Conservation (phyloP, 2,797 vertebrate genomes). For the Hippoglossus hippoglossus region DNA sequence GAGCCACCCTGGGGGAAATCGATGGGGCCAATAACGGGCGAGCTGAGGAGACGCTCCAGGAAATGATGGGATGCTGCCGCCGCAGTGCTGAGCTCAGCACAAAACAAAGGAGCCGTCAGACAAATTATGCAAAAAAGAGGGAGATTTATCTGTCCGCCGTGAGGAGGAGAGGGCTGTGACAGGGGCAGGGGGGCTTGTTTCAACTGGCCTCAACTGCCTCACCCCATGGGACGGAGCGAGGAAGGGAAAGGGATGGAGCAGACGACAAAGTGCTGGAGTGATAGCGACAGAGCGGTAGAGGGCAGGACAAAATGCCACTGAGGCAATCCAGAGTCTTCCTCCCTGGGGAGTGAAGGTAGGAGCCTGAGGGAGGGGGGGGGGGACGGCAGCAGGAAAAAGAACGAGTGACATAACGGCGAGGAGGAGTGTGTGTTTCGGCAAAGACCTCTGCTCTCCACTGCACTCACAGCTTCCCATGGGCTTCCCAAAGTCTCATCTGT, state of each 20-base stretch:
- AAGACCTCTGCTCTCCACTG: slow-evolving; percentile 27
- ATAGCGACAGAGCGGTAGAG: neutral
- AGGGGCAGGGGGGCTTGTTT: slow-evolving; percentile 33
- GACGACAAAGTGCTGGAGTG: slow-evolving; percentile 44
- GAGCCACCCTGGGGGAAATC: slow-evolving; percentile 40
- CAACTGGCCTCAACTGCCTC: slow-evolving; percentile 26
- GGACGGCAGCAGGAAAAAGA: neutral
- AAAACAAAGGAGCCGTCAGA: slow-evolving; percentile 69
- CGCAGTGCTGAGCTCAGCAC: slow-evolving; percentile 74
- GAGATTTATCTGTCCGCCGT: slow-evolving; percentile 52
- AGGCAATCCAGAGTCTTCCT: slow-evolving; percentile 37
- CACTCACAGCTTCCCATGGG: neutral
- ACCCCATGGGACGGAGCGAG: slow-evolving; percentile 20
- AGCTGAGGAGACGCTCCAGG: slow-evolving; percentile 53
- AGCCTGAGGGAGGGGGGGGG: slow-evolving; percentile 6
- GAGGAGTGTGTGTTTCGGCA: slow-evolving; percentile 4
- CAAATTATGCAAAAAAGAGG: slow-evolving; percentile 72
- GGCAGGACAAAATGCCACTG: neutral
- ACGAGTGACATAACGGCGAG: neutral
- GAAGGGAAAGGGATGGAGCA: slow-evolving; percentile 38
- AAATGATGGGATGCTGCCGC: slow-evolving; percentile 71
- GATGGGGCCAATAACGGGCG: slow-evolving; percentile 64
- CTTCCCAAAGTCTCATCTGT: too few relatives aligned
- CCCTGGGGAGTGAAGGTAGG: slow-evolving; percentile 21
- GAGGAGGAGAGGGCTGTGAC: slow-evolving; percentile 49